phyloP scores from a whole-genome alignment of 2,797 vertebrate species.

The Chelon labrosus region DNA sequence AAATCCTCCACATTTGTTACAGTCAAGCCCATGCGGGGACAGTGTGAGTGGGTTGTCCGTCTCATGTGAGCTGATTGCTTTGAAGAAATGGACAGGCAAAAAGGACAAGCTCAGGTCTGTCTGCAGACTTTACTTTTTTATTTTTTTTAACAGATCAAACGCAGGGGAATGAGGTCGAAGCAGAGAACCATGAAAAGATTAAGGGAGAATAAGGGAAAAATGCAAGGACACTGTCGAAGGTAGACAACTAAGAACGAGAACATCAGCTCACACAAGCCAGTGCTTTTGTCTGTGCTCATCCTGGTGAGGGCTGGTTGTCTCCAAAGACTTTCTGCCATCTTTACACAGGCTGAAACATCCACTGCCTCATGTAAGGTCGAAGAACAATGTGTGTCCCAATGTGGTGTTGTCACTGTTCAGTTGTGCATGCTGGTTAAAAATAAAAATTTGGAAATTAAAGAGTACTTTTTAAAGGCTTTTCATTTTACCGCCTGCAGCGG shows the following conservation, averaged over 20 bases:
- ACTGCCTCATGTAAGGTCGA: slow-evolving; percentile 24
- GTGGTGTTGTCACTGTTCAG: slow-evolving; percentile 29
- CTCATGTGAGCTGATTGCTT: slow-evolving; percentile 10
- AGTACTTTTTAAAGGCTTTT: slow-evolving; percentile 21
- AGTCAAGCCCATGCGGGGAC: background rate
- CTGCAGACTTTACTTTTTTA: slow-evolving; percentile 20
- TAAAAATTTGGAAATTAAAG: slow-evolving; percentile 44
- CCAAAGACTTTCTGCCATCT: slow-evolving; percentile 28
- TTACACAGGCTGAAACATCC: slow-evolving; percentile 34
- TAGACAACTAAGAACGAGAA: slow-evolving; percentile 53
- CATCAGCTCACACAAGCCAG: slow-evolving; percentile 38
- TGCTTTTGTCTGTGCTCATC: slow-evolving; percentile 55
- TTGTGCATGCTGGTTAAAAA: slow-evolving; percentile 31
- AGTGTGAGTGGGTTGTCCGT: background rate
- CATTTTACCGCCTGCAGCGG: slow-evolving; percentile 15
- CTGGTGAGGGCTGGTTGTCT: slow-evolving; percentile 42
- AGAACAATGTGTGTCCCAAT: slow-evolving; percentile 24
- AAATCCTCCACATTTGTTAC: background rate
- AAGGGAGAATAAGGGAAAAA: slow-evolving; percentile 25
- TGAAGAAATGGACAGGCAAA: slow-evolving; percentile 29
- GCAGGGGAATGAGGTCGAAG: slow-evolving; percentile 59
- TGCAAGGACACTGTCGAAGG: slow-evolving; percentile 41
- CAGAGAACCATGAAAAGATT: slow-evolving; percentile 52
- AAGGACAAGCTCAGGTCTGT: slow-evolving; percentile 31
- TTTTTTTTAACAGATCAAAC: slow-evolving; percentile 44